Conservation (phyloP, 2,888 invertebrate species). For the Aethes cnicana region DNA sequence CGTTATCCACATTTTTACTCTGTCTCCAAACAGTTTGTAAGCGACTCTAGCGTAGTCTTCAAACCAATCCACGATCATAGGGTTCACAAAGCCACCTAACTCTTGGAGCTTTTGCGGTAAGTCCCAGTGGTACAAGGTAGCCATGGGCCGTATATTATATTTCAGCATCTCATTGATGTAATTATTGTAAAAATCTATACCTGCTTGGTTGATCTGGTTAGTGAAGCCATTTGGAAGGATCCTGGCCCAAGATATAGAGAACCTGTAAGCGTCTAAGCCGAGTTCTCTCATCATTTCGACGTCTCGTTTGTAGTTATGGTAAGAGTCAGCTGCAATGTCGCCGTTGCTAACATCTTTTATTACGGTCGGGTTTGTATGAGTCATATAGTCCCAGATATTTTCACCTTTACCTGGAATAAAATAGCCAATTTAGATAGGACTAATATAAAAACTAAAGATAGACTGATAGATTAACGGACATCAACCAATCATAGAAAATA, state of each 20-base stretch:
- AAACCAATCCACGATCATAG: slow-evolving; percentile 68
- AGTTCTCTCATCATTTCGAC: slow-evolving; percentile 70
- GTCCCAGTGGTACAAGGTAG: slow-evolving; percentile 82
- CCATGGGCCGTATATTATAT: slow-evolving; percentile 83
- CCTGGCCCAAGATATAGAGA: slow-evolving; percentile 84
- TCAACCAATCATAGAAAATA: no score
- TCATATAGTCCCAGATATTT: slow-evolving; percentile 29
- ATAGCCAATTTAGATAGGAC: no score
- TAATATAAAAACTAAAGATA: no score
- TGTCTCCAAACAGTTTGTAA: slow-evolving; percentile 61
- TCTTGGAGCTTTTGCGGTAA: slow-evolving; percentile 78
- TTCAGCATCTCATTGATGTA: slow-evolving; percentile 83
- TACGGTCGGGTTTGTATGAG: slow-evolving; percentile 48
- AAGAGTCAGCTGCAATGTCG: slow-evolving; percentile 82
- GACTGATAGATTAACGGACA: no score
- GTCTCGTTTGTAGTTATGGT: slow-evolving; percentile 83
- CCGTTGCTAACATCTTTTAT: slow-evolving; percentile 77
- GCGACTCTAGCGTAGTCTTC: slow-evolving; percentile 71
- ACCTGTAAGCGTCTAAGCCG: slow-evolving; percentile 73
- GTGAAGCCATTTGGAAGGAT: slow-evolving; percentile 81
- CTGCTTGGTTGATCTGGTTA: slow-evolving; percentile 78
- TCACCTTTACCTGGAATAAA: slow-evolving; percentile 21
- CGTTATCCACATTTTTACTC: slow-evolving; percentile 66
- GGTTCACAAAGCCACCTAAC: slow-evolving; percentile 77
- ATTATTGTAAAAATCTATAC: slow-evolving; percentile 84